Evolutionary conservation across 2,113 vertebrate genomes (phyloP), one percentile per base, ranked within the genome.

Genomic region (Sciurus niger): DNA sequence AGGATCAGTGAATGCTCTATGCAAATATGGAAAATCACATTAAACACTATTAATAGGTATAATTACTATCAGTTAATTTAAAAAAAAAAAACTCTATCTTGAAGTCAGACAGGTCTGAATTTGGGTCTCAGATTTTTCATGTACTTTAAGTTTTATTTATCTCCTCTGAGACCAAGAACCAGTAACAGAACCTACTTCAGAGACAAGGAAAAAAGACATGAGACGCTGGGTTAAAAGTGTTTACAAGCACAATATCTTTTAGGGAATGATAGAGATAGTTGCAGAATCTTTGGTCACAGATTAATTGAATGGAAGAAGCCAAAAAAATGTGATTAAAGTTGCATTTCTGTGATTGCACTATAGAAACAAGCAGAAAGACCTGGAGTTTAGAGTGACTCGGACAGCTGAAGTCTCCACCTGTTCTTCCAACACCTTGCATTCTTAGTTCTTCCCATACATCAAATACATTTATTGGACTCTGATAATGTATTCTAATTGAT

Each of bases 231-330:
- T 37, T 18, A 18, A 48, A 72, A 25, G 18, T n/a, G 20, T 68
- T 30, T 51, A 3, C 24, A 1, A 34, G 18, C 12, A n/a, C 9
- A 55, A 9, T 46, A 6, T 48, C 25, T 83, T 93, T 93, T 51
- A 94, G 25, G 0, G 0, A 1, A 2, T 67, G 4, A 3, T 18
- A 9, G 16, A 72, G 11, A 65, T 2, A 80, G 8, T 58, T 30
- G 0, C 14, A 18, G 17, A 25, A 24, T 89, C 28, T 72, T 13
- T 86, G 2, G 8, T 25, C 37, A 51, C 7, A 53, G 5, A 51
- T 60, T 92, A 79, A 82, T n/a, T 86, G n/a, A 89, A 72, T 48
- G 22, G 43, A 20, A 90, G 53, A 95, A 53, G 28, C 3, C 83
- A 82, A 82, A 84, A 17, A 55, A 28, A 34, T 67, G 24, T 43